Evolutionary conservation across 1,140 invertebrate species (phyloP).

Genomic region (Drosophila prosaltans): DNA sequence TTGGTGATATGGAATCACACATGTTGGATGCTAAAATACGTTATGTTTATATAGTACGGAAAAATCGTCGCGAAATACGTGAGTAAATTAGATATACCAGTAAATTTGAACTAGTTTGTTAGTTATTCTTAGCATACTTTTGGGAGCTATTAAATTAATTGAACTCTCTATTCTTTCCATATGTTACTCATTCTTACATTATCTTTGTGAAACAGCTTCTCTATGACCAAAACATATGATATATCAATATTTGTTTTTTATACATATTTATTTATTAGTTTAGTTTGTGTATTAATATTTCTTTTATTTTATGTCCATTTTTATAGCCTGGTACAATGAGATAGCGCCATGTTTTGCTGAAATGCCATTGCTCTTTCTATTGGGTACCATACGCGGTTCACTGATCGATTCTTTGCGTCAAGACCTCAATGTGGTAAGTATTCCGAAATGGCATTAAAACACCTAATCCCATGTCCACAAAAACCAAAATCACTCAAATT

Average conservation of each 20-base stretch:
- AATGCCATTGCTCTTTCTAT: conserved; percentile 87
- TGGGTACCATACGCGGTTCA: conserved; percentile 85
- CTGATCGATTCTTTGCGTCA: conserved; percentile 85
- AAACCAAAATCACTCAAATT: conserved; percentile 72
- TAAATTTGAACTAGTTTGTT: too few species aligned
- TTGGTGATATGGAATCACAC: conserved; percentile 85
- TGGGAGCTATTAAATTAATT: background rate
- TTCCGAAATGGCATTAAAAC: conserved; percentile 48
- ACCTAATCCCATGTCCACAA: conserved; percentile 42
- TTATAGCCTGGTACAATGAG: conserved; percentile 82
- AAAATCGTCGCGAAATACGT: conserved; percentile 85
- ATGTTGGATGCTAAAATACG: conserved; percentile 84
- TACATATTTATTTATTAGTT: conserved; percentile 27
- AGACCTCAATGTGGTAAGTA: conserved; percentile 78
- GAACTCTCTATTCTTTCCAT: too few species aligned
- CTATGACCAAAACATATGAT: background rate
- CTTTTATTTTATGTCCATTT: conserved; percentile 15
- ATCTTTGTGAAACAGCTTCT: conserved; percentile 2
- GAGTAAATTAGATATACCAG: conserved; percentile 38
- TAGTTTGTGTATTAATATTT: conserved; percentile 11
- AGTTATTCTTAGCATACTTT: background rate
- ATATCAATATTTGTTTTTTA: background rate
- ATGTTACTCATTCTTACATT: background rate
- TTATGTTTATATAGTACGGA: conserved; percentile 88
- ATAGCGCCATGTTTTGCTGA: conserved; percentile 84